phyloP scores from a whole-genome alignment of 2,888 invertebrate species.

The Chironomus riparius region DNA sequence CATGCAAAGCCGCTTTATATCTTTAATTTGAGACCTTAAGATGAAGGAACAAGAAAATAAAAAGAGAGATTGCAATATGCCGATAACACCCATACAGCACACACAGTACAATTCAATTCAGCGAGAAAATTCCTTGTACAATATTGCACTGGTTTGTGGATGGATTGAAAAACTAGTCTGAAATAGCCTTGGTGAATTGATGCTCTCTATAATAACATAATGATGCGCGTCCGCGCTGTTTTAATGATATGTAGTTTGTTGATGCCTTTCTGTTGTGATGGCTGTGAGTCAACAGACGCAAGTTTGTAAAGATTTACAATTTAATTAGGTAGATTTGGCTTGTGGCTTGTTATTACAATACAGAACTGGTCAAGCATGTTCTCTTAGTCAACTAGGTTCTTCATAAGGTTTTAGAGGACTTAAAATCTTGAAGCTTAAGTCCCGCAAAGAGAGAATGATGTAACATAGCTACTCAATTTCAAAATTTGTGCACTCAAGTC shows the following conservation, averaged over 20 bases:
- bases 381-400: too few species aligned
- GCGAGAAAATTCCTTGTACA: not conserved
- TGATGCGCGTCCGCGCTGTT: not conserved
- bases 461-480: too few species aligned
- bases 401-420: too few species aligned
- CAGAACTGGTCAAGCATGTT: too few species aligned
- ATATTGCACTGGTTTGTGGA: not conserved
- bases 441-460: too few species aligned
- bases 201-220: conserved; percentile 10
- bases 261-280: not conserved
- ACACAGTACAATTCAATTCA: not conserved
- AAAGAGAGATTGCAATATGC: not conserved
- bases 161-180: not conserved
- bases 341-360: too few species aligned
- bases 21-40: not conserved
- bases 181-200: conserved; percentile 1
- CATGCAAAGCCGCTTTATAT: conserved; percentile 8
- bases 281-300: too few species aligned
- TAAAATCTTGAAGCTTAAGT: too few species aligned
- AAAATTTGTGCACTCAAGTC: too few species aligned
- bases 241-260: conserved; percentile 13
- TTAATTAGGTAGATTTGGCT: too few species aligned
- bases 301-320: too few species aligned
- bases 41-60: too few species aligned
- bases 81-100: conserved; percentile 4